Conservation (phyloP, 2,888 invertebrate genomes). For the Hipparchia semele region DNA sequence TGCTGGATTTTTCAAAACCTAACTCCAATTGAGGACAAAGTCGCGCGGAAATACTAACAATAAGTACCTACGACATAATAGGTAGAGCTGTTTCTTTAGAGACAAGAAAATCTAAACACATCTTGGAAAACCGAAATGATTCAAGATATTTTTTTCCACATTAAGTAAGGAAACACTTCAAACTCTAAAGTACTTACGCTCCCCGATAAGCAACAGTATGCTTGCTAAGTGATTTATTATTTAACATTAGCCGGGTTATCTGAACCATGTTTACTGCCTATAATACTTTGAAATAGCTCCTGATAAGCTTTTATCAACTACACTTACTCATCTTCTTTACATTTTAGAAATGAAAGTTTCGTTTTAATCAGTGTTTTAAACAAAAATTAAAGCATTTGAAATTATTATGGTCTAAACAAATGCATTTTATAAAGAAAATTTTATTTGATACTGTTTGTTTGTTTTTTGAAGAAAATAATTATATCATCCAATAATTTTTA, state of each 20-base stretch:
- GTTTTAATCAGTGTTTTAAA: not conserved
- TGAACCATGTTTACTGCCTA: constrained; percentile 39
- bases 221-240: constrained; percentile 42
- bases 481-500: too few species aligned
- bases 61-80: too few species aligned
- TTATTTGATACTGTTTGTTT: too few species aligned
- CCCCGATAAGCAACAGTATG: constrained; percentile 39
- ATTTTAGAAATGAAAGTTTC: constrained; percentile 1
- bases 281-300: constrained; percentile 41
- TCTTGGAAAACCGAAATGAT: not conserved
- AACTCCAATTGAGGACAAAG: too few species aligned
- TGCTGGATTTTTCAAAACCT: too few species aligned
- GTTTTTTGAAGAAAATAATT: too few species aligned
- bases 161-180: constrained; percentile 37
- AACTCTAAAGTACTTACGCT: constrained; percentile 34
- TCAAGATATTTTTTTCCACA: constrained; percentile 13
- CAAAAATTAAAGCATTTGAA: too few species aligned
- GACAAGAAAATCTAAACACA: not conserved
- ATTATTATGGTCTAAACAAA: too few species aligned
- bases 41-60: too few species aligned
- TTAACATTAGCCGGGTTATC: constrained; percentile 41
- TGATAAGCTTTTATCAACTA: constrained; percentile 39
- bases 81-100: not conserved
- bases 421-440: too few species aligned
- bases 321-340: constrained; percentile 28